Evolutionary conservation across 53 echinoderm and acorn worm species (phyloP), one percentile per base, ranked within the genome.

Genomic region (Hippasteria phrygiana): DNA sequence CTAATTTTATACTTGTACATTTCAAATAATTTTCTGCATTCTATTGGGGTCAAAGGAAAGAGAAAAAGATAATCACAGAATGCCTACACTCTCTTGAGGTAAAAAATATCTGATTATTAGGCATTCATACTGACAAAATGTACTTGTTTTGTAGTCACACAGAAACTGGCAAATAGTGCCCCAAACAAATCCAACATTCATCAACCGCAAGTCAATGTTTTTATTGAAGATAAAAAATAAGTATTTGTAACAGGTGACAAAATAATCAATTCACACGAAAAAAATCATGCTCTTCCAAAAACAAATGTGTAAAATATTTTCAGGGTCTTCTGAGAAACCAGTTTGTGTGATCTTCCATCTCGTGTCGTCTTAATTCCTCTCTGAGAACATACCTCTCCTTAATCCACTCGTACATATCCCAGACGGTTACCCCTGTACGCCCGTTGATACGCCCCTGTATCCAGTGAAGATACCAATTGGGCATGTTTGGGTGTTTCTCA

Each of bases 331-430:
- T 77, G 20, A 96, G 88, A 88, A 96, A 96, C 97, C 97, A 96
- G 48, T 96, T 96, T 16, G 92, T 84, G 34, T 96, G 90, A 43
- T 96, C 97, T 46, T 96, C 94, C 92, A 96, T 92, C 34, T 96
- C 92, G 74, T 93, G 91, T 2, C 88, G 54, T 31, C 97, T 81
- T 74, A 93, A 59, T 42, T 93, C 90, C 39, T 91, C 92, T 56
- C 95, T 77, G 2, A 93, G 42, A 3, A 90, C 77, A 31, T 93
- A 95, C 35, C 94, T 89, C 45, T 96, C 95, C 5, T 90, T 90
- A 33, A 96, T 83, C 97, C 97, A 96, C 59, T 90, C 79, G 73
- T 96, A 96, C 90, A 96, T 93, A 10, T 96, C 97, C 97, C 97
- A 96, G 29, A 96, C 88, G 0, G 97, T 96, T 39, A 96, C 91